These are phyloP conservation scores for Bombus vancouverensis DNA, from an alignment of 1,140 invertebrate species.

Conservation along the genomic window DNA sequence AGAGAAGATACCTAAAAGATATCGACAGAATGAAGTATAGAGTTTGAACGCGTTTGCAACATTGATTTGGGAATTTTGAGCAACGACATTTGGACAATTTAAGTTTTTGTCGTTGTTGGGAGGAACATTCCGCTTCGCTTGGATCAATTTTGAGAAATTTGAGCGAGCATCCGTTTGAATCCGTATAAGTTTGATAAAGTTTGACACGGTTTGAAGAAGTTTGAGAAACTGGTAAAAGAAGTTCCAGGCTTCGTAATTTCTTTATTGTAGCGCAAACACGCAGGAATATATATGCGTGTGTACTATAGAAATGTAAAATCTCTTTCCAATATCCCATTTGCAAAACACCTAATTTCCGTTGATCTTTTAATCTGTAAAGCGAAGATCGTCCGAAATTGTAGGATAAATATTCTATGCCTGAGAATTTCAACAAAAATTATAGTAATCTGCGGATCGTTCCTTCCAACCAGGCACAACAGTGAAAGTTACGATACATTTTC, in stretches of 20 bases:
- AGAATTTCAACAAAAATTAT: neutral
- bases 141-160: neutral
- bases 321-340: no score
- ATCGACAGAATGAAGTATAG: no score
- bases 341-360: no score
- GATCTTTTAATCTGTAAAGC: neutral
- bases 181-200: no score
- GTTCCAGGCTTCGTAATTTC: no score
- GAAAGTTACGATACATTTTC: neutral
- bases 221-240: no score
- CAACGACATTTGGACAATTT: no score
- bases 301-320: no score
- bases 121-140: neutral
- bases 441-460: neutral
- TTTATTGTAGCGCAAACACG: no score
- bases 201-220: no score
- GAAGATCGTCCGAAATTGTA: neutral
- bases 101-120: neutral
- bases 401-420: neutral
- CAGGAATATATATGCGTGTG: no score
- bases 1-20: neutral
- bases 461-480: neutral
- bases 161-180: no score
- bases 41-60: neutral
- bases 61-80: neutral